Conservation (phyloP, 2,888 invertebrate genomes). For the Sminthurinus aureus region DNA sequence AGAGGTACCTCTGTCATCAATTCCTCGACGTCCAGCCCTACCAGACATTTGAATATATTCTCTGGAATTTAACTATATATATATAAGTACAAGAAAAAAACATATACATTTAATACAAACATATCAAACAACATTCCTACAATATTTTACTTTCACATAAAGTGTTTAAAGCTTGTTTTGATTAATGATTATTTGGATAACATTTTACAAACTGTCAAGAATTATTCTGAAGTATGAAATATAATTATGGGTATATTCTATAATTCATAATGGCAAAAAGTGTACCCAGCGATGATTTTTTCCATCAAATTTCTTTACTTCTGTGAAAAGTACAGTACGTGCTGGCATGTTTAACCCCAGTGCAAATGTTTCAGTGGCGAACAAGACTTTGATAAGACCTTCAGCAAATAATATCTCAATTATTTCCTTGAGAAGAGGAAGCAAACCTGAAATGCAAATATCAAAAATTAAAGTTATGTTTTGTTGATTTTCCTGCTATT, state of each 20-base stretch:
- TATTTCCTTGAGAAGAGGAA: constrained; percentile 98
- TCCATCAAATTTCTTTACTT: constrained; percentile 96
- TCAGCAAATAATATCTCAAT: constrained; percentile 98
- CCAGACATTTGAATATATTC: constrained; percentile 99
- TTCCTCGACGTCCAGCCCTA: constrained; percentile 93
- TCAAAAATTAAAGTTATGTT: not conserved
- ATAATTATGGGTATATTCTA: too few relatives aligned
- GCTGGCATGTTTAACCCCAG: constrained; percentile 99
- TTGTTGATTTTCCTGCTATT: not conserved
- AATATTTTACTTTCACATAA: not conserved
- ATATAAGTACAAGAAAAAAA: not conserved
- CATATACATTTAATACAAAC: not conserved
- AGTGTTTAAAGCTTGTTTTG: not conserved
- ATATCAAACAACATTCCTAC: too few relatives aligned
- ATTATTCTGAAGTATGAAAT: too few relatives aligned
- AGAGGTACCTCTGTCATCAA: constrained; percentile 96
- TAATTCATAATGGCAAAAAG: not conserved
- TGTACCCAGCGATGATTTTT: constrained; percentile 88
- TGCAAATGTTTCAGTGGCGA: constrained; percentile 99
- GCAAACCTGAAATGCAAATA: constrained; percentile 68
- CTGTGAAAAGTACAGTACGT: constrained; percentile 96
- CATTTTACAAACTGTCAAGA: too few relatives aligned
- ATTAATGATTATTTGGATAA: too few relatives aligned
- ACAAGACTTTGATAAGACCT: constrained; percentile 96
- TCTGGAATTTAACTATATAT: constrained; percentile 81